Percentiles rank a stretch among this genome's conserved stretches.
These are phyloP conservation scores for Caenorhabditis sp. DNA, from an alignment of 2,888 invertebrate species.

Conservation along the genomic window DNA sequence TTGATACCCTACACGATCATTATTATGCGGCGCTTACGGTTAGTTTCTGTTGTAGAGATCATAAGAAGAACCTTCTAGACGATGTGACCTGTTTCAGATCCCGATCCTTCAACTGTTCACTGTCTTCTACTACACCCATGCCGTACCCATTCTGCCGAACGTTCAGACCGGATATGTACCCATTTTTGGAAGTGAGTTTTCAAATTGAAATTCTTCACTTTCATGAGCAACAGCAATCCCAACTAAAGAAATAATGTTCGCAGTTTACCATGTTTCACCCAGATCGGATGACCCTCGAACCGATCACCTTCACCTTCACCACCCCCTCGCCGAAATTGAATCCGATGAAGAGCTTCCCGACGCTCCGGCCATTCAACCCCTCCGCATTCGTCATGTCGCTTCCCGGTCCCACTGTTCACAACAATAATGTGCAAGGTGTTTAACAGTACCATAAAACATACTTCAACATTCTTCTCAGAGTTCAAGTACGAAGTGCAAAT, in stretches of 20 bases:
- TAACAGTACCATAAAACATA: background rate
- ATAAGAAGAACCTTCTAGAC: no score
- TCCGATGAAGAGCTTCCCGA: constrained; percentile 27
- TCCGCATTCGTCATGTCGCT: constrained; percentile 9
- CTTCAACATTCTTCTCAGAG: constrained; percentile 5
- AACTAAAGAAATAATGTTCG: background rate
- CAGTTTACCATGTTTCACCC: background rate
- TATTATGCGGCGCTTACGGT: no score
- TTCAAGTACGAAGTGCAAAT: constrained; percentile 52
- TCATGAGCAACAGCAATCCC: no score
- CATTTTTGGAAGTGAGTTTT: constrained; percentile 41
- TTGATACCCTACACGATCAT: no score
- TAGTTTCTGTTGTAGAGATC: no score
- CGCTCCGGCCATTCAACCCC: constrained; percentile 26
- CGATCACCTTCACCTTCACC: constrained; percentile 59
- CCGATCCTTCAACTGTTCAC: constrained; percentile 11
- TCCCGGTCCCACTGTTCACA: no score
- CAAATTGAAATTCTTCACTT: no score
- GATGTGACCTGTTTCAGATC: no score
- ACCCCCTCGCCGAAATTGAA: constrained; percentile 40
- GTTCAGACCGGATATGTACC: constrained; percentile 50
- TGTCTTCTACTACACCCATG: constrained; percentile 1
- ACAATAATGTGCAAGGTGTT: constrained; percentile 21
- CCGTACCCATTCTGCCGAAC: constrained; percentile 22
- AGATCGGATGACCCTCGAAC: constrained; percentile 49